Base-by-base conservation (phyloP, 2,113 vertebrate species). In the Salminus brasiliensis region DNA sequence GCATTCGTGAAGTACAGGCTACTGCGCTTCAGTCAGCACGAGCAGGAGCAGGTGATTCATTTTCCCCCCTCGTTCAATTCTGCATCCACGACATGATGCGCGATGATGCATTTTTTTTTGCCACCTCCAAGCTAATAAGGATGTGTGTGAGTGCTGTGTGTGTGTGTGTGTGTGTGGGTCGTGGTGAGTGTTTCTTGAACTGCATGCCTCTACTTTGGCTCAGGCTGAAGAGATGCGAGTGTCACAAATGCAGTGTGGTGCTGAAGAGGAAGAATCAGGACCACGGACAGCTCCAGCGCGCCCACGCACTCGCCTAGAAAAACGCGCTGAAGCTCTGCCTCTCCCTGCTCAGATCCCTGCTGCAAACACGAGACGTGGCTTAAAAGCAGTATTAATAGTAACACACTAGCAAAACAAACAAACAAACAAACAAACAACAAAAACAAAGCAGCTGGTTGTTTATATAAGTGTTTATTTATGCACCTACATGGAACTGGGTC, bases 191-290 rank as follows among this genome's bases (percentile, higher is more conserved):
- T n/a, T 65, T 36, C 13, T 34, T 9, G 18, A 36, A 65, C 16
- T 36, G 30, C 60, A 36, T 65, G 16, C 30, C 15, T 34, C 60
- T 45, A 69, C 29, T 57, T 34, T 55, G 47, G 57, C 49, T 43
- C 15, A 62, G 45, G 45, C 29, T 23, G 76, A 72, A 36, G 70
- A 80, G 78, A 62, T 72, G 77, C 55, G 25, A 32, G 59, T 32
- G 59, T 32, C 71, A 67, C 59, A 67, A 32, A 67, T 63, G 57
- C 71, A 27, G 47, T 16, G 53, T 49, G 29, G 57, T 74, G 72
- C 34, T 67, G 53, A 60, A 80, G 76, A 72, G 70, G 66, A 63
- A 65, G 71, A 74, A 57, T 67, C 53, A 80, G 72, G 59, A 79
- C 53, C 78, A 49, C 45, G 65, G 78, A 71, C 78, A 79, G 70